phyloP scores from a whole-genome alignment of 1,140 invertebrate species.

The Euwallacea fornicatus region DNA sequence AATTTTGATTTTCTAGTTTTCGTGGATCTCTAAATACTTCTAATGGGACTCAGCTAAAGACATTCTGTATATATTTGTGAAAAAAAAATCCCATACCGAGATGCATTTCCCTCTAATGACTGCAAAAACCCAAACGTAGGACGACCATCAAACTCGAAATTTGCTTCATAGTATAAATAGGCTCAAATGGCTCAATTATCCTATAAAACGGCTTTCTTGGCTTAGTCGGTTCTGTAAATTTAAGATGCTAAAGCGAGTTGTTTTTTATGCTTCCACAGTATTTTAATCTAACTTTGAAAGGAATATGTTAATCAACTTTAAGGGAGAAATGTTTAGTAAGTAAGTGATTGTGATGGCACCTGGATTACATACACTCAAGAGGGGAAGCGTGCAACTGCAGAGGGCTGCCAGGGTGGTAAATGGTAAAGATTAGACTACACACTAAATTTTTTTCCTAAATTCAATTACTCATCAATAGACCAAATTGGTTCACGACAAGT shows the following conservation, averaged over 20 bases:
- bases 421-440: constrained; percentile 49
- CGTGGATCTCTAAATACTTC: too few species aligned
- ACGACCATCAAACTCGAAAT: too few species aligned
- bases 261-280: background rate
- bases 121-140: too few species aligned
- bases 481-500: constrained; percentile 59
- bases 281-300: background rate
- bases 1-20: too few species aligned
- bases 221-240: background rate
- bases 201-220: constrained; percentile 6
- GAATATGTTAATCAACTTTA: background rate
- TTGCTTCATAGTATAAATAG: background rate
- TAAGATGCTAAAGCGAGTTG: background rate
- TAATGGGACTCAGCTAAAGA: too few species aligned
- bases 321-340: too few species aligned
- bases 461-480: constrained; percentile 48
- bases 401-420: constrained; percentile 60
- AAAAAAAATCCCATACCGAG: too few species aligned
- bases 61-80: too few species aligned
- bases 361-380: constrained; percentile 54
- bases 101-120: too few species aligned
- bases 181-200: constrained; percentile 29
- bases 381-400: constrained; percentile 60
- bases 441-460: background rate
- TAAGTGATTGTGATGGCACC: constrained; percentile 22